Evolutionary conservation across 2,113 vertebrate species (phyloP), one percentile per base, ranked within the genome.

Genomic region (Leucoraja erinaceus): DNA sequence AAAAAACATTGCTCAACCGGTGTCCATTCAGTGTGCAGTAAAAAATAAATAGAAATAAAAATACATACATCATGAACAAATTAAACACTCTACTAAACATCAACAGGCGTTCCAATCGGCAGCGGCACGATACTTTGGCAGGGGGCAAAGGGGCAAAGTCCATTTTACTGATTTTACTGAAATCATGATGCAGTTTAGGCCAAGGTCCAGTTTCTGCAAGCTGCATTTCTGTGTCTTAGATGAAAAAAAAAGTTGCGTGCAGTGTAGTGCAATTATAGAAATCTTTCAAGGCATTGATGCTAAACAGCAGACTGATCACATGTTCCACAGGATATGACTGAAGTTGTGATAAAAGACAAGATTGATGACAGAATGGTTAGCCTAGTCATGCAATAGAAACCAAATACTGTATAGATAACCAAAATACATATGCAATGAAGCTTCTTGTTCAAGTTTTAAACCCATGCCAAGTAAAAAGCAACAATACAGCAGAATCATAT

Each of bases 181-280:
- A 72, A 72, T 63, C 7, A 6, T 4, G 0, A 12, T 54, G 81
- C 61, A 63, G 54, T 70, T 70, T 84, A 92, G 93, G 79, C 18
- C 38, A 7, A 70, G 93, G 63, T 93, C 90, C 91, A 93, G 92
- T 12, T 47, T 68, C 31, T 79, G 18, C 75, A 25, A 63, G 59
- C 88, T 76, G 74, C 22, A 91, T 78, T 61, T 93, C 84, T 93
- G 79, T 88, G 12, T 66, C 12, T 59, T 20, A 83, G 93, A 59
- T 92, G 86, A 93, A 90, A 59, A 70, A 47, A 47, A 47, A 47
- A 47, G 38, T 47, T 47, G 38, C 81, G 81, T 92, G 70, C 38
- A 93, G 92, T 61, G 79, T 25, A 59, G 31, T 5, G 90, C 38
- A 38, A 93, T 93, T 93, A 77, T 59, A 90, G 47, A 90, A 90